Base-by-base conservation (phyloP, 1,140 invertebrate species). In the Leptinotarsa texana region DNA sequence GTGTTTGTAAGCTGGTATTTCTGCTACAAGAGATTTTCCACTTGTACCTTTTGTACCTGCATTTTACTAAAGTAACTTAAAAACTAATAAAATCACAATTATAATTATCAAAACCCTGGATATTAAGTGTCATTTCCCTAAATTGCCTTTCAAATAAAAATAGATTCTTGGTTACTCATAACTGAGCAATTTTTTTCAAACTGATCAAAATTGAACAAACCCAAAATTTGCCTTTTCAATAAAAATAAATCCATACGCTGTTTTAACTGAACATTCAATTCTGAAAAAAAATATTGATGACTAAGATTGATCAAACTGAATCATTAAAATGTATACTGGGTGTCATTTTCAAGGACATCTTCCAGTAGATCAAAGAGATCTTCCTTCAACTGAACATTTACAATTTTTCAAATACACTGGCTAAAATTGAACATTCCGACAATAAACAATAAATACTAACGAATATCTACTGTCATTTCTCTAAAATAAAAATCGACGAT, bases 81-180 rank as follows among this genome's bases (percentile, higher is more conserved):
- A 72, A 72, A 47, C 49, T 72, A 62, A 61, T n/a, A 61, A 62
- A 72, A 61, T 61, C 57, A 72, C 57, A 72, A 62, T 72, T 27
- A 62, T 72, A 72, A 27, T 69, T 69, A 69, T 69, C 33, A 69
- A 69, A 69, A 69, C 68, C 68, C 68, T 69, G 68, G 48, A 69
- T 69, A 69, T 49, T 47, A 69, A 69, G 68, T 49, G n/a, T 51
- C 48, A 69, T 48, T 69, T 69, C 33, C 68, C 42, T 51, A 47
- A 18, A 42, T 33, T 24, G 65, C 65, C 51, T 57, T 57, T 57
- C 51, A 65, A 22, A 21, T 65, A 13, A 65, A 22, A 65, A 65
- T 65, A 65, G 15, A 65, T 27, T 22, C 15, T 15, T 21, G 21
- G 1, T 18, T 27, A 65, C 24, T 65, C 63, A 65, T 27, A 15